Evolutionary conservation across 2,797 vertebrate species (phyloP).

Genomic region (Liparis tanakae): DNA sequence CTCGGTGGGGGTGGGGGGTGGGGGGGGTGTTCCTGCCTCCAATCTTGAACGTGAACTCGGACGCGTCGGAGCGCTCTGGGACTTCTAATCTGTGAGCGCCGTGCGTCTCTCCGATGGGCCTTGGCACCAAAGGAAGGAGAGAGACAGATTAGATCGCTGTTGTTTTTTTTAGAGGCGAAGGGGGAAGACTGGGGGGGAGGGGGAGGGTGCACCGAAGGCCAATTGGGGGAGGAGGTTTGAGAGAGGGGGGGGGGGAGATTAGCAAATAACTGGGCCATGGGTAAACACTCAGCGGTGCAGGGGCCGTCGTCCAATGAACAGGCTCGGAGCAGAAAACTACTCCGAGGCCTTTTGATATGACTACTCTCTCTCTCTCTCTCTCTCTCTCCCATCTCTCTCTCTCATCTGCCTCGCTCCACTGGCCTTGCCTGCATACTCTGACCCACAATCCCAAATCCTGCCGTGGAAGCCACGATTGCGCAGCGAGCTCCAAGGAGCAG

Average conservation of each 20-base stretch:
- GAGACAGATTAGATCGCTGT: conserved; percentile 75
- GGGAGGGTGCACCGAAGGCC: conserved; percentile 69
- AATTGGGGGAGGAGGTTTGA: conserved; percentile 57
- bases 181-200: conserved; percentile 53
- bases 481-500: conserved; percentile 51
- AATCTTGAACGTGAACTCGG: conserved; percentile 32
- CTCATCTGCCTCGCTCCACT: conserved; percentile 62
- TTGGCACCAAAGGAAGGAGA: conserved; percentile 60
- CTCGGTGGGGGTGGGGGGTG: conserved; percentile 19
- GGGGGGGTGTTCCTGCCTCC: conserved; percentile 26
- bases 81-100: conserved; percentile 63
- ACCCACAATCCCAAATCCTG: conserved; percentile 74
- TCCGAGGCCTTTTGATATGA: conserved; percentile 73
- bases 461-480: conserved; percentile 61
- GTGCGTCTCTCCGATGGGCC: conserved; percentile 48
- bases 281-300: conserved; percentile 73
- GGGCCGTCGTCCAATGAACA: conserved; percentile 68
- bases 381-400: conserved; percentile 2
- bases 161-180: conserved; percentile 73
- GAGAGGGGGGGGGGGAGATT: conserved; percentile 54
- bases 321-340: conserved; percentile 67
- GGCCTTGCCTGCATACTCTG: conserved; percentile 72
- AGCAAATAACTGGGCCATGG: conserved; percentile 83
- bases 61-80: conserved; percentile 23
- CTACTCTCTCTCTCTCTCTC: conserved; percentile 31